Conservation (phyloP, 2,113 vertebrate species). For the Lasiurus borealis region DNA sequence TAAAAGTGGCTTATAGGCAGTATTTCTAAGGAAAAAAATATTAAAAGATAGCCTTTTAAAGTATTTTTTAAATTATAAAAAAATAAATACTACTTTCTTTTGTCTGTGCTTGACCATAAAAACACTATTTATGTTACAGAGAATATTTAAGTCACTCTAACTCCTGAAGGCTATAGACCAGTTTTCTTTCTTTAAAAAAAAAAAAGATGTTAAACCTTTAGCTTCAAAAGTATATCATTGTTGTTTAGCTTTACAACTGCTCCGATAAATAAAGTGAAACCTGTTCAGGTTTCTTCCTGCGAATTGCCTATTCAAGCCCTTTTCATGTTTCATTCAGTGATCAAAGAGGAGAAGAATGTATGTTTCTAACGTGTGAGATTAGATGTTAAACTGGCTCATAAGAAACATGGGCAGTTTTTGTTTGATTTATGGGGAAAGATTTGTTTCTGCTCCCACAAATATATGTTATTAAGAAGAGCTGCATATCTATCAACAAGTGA, state of each 20-base stretch:
- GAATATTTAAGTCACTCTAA: background rate
- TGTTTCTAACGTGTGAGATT: background rate
- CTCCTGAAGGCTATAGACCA: background rate
- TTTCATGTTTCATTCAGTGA: background rate
- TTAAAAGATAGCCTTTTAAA: background rate
- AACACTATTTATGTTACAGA: background rate
- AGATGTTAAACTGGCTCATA: conserved; percentile 38
- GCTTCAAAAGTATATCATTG: background rate
- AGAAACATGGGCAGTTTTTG: conserved; percentile 8
- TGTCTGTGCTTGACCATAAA: background rate
- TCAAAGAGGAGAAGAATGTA: background rate
- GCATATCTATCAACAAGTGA: too few species aligned
- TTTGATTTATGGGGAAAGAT: background rate
- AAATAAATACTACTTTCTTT: conserved; percentile 30
- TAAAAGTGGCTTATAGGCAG: background rate
- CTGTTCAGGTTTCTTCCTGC: background rate
- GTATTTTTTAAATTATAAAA: background rate
- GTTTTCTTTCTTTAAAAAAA: background rate
- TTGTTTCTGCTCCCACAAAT: background rate
- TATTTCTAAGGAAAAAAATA: background rate
- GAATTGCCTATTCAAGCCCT: background rate
- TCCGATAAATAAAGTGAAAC: background rate
- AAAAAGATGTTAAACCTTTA: background rate
- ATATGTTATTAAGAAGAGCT: background rate
- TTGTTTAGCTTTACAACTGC: background rate